Evolutionary conservation across 2,888 invertebrate genomes (phyloP), one percentile per base, ranked within the genome.

Genomic region (Cantharis flavilabris): DNA sequence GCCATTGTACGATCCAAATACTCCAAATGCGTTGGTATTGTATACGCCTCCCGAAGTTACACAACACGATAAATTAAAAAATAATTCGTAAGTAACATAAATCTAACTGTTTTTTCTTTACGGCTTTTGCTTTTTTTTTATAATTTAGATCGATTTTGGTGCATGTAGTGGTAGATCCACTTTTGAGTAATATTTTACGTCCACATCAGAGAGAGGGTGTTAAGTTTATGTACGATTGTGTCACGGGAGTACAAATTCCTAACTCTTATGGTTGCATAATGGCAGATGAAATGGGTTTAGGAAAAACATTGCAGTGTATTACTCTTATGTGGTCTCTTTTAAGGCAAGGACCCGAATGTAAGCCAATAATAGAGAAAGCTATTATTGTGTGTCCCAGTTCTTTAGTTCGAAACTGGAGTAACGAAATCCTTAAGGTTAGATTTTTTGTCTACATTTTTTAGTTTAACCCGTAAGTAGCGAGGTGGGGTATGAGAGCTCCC

Each of bases 281-380:
- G 99, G 99, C 99, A 3, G 99, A 99, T 89, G 99, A 99, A 91
- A 99, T 99, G 99, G 98, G 96, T 83, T 90, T 99, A 49, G 99
- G 99, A 1, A 99, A 99, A 89, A 99, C 99, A 0, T 89, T 99
- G 10, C 99, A 99, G 87, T 99, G 99, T 87, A 98, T 99, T 75
- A 95, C 98, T 0, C 89, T 99, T 11, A 89, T 98, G 16, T 99
- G 98, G 98, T 98, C 98, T 0, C 88, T 99, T 20, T 88, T 99
- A 82, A 91, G 95, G 62, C 99, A 99, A 90, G 95, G 98, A 64
- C 97, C 98, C 0, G 95, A 98, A 80, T 95, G 95, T 79, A 95
- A 95, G 85, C 96, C 98, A 0, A 92, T 93, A 0, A 97, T 99
- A 79, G 93, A 94, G 63, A 99, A 98, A 89, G 97, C 94, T 1